Conservation (phyloP, 2,113 vertebrate species). For the Connochaetes taurinus region DNA sequence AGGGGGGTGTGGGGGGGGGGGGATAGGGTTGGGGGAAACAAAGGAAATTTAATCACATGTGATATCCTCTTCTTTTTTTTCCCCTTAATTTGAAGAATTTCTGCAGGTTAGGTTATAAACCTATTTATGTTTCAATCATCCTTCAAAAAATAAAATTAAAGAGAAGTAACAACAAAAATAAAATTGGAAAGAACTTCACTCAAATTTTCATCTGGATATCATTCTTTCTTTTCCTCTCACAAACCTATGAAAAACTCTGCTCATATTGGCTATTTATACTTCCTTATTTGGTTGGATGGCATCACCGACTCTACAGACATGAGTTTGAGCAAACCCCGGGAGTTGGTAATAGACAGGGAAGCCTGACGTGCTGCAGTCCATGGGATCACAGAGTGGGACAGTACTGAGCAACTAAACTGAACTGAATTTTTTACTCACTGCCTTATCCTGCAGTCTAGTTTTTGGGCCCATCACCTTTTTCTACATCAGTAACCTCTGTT, state of each 20-base stretch:
- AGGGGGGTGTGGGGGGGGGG: accelerated
- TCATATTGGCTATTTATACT: neutral
- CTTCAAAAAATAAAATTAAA: neutral
- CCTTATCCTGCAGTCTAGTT: neutral
- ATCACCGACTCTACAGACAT: neutral
- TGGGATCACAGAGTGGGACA: neutral
- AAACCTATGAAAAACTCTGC: neutral
- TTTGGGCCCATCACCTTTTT: neutral
- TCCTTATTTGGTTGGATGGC: neutral
- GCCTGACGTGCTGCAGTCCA: neutral
- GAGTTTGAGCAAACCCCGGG: accelerated
- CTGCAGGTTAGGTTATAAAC: neutral
- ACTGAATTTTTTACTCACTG: neutral
- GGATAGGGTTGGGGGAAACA: neutral
- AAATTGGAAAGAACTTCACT: neutral
- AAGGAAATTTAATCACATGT: neutral
- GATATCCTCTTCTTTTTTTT: neutral
- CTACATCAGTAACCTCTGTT: neutral
- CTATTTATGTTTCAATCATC: neutral
- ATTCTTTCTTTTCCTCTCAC: neutral
- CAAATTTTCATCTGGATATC: neutral
- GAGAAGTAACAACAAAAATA: neutral
- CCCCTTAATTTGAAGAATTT: neutral
- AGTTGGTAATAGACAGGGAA: neutral
- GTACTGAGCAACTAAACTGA: neutral